Conservation (phyloP, 2,888 invertebrate genomes). For the Perithous albicinctus region DNA sequence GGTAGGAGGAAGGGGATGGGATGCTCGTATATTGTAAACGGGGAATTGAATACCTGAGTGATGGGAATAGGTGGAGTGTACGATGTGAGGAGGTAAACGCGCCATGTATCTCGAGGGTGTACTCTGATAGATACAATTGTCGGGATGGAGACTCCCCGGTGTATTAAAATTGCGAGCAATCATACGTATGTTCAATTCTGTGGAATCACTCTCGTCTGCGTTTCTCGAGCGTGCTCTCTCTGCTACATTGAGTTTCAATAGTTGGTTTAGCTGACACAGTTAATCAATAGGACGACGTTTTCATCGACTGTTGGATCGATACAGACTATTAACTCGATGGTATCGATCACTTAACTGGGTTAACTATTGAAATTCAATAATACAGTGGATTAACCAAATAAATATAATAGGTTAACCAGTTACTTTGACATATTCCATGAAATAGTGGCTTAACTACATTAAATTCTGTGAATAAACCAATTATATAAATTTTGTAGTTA, state of each 20-base stretch:
- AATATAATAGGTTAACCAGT: background rate
- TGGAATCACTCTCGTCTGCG: background rate
- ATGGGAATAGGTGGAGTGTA: background rate
- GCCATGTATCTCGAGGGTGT: background rate
- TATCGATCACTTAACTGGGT: background rate
- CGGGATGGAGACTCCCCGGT: background rate
- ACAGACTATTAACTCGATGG: background rate
- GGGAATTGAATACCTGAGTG: slow-evolving; percentile 1
- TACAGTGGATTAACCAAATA: background rate
- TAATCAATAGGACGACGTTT: background rate
- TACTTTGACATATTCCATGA: no score
- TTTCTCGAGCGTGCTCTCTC: background rate
- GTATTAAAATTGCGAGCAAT: slow-evolving; percentile 7
- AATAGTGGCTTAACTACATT: no score
- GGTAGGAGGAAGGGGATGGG: background rate
- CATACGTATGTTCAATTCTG: background rate
- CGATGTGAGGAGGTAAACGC: background rate
- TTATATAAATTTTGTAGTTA: no score
- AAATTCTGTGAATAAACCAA: background rate
- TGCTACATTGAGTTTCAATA: background rate
- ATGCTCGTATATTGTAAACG: background rate
- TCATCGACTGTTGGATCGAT: background rate
- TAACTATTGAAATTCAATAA: background rate
- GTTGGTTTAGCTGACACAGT: background rate
- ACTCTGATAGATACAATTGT: background rate